phyloP scores from a whole-genome alignment of 2,113 vertebrate species.

The Mellivora capensis region DNA sequence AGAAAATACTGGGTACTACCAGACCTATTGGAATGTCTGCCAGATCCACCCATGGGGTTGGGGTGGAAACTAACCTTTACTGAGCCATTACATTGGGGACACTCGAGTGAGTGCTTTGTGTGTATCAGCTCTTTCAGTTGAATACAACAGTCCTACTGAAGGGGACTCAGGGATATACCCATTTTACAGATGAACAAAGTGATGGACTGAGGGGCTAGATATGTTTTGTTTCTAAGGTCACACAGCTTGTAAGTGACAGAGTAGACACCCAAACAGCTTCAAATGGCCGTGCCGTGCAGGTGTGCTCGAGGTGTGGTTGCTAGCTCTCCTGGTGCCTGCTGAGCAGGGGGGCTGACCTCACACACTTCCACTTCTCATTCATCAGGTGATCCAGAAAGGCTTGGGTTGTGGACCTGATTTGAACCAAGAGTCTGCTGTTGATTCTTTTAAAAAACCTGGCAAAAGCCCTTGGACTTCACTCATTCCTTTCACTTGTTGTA shows the following conservation, averaged over 20 bases:
- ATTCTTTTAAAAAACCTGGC: background rate
- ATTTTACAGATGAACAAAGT: background rate
- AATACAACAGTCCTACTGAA: background rate
- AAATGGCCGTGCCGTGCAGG: fast-evolving
- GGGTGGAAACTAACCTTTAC: background rate
- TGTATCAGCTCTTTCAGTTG: background rate
- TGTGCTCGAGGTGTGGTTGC: fast-evolving
- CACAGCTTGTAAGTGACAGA: background rate
- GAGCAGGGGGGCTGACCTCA: fast-evolving
- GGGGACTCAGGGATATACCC: too few relatives aligned
- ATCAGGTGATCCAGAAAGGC: background rate
- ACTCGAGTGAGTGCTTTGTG: fast-evolving
- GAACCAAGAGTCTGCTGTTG: background rate
- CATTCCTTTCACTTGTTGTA: background rate
- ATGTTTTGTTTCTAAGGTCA: background rate
- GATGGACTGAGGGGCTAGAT: background rate
- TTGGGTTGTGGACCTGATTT: background rate
- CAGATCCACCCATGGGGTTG: fast-evolving
- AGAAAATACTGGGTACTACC: background rate
- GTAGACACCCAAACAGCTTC: background rate
- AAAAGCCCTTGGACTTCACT: background rate
- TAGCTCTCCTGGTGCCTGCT: fast-evolving
- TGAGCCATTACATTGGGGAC: background rate
- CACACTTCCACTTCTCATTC: fast-evolving
- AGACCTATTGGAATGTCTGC: background rate